A percentile compares a stretch with the other conserved stretches of the same genome.
Conservation (phyloP, 2,113 vertebrate species). For the Ammodytes marinus region DNA sequence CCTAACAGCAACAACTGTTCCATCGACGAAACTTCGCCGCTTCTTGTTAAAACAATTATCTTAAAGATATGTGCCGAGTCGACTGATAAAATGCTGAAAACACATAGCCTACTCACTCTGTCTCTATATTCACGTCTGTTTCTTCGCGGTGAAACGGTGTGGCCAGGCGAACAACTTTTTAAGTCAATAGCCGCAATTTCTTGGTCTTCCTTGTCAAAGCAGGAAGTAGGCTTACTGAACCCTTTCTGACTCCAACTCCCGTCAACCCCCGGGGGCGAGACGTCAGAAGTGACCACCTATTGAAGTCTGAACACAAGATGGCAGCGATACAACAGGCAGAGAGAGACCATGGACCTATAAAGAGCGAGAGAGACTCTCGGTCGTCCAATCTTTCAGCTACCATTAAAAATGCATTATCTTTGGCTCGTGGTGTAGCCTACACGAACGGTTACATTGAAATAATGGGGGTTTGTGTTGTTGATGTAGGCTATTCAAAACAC, state of each 20-base stretch:
- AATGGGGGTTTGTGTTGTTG: not conserved
- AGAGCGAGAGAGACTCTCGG: not conserved
- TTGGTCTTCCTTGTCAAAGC: constrained; percentile 47
- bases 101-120: constrained; percentile 45
- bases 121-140: not conserved
- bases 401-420: not conserved
- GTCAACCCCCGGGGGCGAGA: not conserved
- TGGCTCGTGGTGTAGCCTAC: not conserved
- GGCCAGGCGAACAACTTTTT: constrained; percentile 39
- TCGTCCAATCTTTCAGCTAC: not conserved
- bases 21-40: constrained; percentile 36
- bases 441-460: not conserved
- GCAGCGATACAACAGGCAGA: constrained; percentile 13
- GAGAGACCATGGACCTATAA: no score
- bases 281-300: not conserved
- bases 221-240: constrained; percentile 68
- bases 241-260: constrained; percentile 69
- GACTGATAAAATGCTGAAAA: not conserved
- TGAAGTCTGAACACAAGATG: constrained; percentile 44
- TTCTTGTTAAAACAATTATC: not conserved
- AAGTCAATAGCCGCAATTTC: constrained; percentile 9
- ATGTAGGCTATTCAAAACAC: not conserved
- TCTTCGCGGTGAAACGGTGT: not conserved
- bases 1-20: constrained; percentile 8
- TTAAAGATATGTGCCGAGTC: not conserved